Evolutionary conservation across 2,888 invertebrate species (phyloP), one percentile per base, ranked within the genome.

Genomic region (Liopterus haemorrhoidalis): DNA sequence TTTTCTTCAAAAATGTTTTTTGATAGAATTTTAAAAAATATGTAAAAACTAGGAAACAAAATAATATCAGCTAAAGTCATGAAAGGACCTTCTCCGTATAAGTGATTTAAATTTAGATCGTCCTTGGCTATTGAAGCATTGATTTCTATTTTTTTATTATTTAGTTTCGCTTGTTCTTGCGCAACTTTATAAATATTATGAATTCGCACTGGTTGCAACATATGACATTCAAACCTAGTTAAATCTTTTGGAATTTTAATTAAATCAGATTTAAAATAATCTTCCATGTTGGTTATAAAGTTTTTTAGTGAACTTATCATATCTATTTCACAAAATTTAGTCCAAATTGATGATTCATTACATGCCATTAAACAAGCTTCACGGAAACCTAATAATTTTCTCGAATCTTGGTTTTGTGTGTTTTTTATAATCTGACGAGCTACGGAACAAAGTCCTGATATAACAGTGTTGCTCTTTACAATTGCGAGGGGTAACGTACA

Each of bases 301-400:
- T 67, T 58, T 49, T 74, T 73, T 0, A 82, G 67, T 1, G 81
- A 75, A 40, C 69, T 64, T 8, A 85, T 74, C 30, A 91, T 70
- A 61, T 91, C 87, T 3, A 86, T 74, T 72, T 94, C 94, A 71
- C 94, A 94, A 63, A 91, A 91, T 59, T 84, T 85, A 0, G 93
- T 94, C 93, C 92, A 93, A 25, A 86, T 72, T 5, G 91, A 90
- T 5, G 79, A 76, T 68, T 91, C 91, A 18, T 88, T 82, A 40
- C 89, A 88, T 2, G 90, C 83, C 57, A 85, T 74, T 9, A 92
- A 70, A 59, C 90, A 90, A 40, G 84, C 78, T 49, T 77, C 78
- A 48, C 88, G 80, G 59, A 90, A 92, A 1, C 91, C 90, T 9
- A 91, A 70, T 28, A 90, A 65, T 14, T 71, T 68, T 37, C 72